Percentiles rank a stretch among this genome's conserved stretches.
Evolutionary conservation across 2,888 invertebrate genomes (phyloP).

Genomic region (Leptothorax acervorum): DNA sequence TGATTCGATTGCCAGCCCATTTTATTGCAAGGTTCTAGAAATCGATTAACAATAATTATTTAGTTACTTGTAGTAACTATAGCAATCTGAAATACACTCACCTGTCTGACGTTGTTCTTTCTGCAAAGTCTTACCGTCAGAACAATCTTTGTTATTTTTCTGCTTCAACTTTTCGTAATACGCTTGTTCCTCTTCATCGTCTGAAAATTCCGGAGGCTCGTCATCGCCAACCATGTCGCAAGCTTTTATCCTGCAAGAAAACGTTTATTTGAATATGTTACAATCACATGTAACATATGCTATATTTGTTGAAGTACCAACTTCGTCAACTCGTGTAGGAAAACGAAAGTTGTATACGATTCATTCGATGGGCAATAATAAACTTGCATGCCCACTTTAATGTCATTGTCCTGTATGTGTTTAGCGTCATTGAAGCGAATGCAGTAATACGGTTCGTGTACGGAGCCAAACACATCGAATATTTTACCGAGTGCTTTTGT

Average conservation of each 20-base stretch:
- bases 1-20: conserved; percentile 78
- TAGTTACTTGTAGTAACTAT: not conserved
- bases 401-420: conserved; percentile 90
- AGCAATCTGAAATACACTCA: conserved; percentile 45
- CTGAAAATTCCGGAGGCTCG: conserved; percentile 96
- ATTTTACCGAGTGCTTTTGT: conserved; percentile 92
- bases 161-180: conserved; percentile 77
- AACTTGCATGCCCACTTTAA: conserved; percentile 90
- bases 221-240: conserved; percentile 96
- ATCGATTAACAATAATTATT: conserved; percentile 14
- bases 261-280: conserved; percentile 18
- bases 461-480: conserved; percentile 97
- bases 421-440: conserved; percentile 94
- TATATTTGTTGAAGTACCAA: conserved; percentile 83
- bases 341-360: conserved; percentile 91
- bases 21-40: conserved; percentile 5
- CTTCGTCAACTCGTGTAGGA: conserved; percentile 91
- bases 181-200: conserved; percentile 94
- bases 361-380: conserved; percentile 93
- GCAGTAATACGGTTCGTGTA: conserved; percentile 94
- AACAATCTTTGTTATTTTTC: conserved; percentile 62
- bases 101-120: conserved; percentile 72
- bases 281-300: not conserved
- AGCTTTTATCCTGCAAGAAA: conserved; percentile 89
- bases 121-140: conserved; percentile 55